Percentiles rank a stretch among this genome's conserved stretches.
Evolutionary conservation across 1,140 invertebrate genomes (phyloP).

Genomic region (Drosophila arawakana): DNA sequence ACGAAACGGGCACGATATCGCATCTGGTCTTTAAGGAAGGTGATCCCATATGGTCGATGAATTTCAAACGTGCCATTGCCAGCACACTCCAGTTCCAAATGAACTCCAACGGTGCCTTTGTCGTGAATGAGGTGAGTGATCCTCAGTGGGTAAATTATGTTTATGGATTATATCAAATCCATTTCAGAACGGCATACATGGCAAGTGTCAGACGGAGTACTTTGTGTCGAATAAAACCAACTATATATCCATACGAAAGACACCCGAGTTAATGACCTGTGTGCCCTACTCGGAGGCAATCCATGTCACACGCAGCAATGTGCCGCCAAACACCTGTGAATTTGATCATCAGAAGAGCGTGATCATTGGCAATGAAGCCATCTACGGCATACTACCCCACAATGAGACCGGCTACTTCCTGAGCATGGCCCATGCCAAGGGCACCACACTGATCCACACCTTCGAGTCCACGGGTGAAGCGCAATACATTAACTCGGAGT

Average conservation of each 20-base stretch:
- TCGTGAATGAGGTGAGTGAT: conserved; percentile 85
- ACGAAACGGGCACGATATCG: conserved; percentile 66
- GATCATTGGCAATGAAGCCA: conserved; percentile 81
- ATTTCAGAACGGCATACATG: conserved; percentile 75
- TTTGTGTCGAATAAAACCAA: conserved; percentile 82
- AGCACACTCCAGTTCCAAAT: conserved; percentile 86
- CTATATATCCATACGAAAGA: conserved; percentile 80
- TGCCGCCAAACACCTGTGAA: conserved; percentile 79
- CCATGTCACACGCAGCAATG: conserved; percentile 78
- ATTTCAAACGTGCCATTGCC: conserved; percentile 88
- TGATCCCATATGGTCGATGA: conserved; percentile 88
- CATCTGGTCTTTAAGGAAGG: conserved; percentile 83
- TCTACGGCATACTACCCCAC: conserved; percentile 77
- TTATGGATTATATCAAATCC: neutral
- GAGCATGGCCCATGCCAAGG: conserved; percentile 78
- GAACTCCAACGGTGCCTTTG: conserved; percentile 85
- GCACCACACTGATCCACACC: conserved; percentile 79
- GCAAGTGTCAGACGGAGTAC: conserved; percentile 81
- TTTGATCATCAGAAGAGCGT: conserved; percentile 83
- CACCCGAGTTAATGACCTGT: conserved; percentile 79
- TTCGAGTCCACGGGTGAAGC: conserved; percentile 84
- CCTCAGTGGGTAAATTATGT: neutral
- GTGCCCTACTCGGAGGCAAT: conserved; percentile 74
- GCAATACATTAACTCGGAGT: conserved; percentile 81
- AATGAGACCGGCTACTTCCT: conserved; percentile 79